Conservation (phyloP, 2,797 vertebrate species). For the Thalassophryne amazonica region DNA sequence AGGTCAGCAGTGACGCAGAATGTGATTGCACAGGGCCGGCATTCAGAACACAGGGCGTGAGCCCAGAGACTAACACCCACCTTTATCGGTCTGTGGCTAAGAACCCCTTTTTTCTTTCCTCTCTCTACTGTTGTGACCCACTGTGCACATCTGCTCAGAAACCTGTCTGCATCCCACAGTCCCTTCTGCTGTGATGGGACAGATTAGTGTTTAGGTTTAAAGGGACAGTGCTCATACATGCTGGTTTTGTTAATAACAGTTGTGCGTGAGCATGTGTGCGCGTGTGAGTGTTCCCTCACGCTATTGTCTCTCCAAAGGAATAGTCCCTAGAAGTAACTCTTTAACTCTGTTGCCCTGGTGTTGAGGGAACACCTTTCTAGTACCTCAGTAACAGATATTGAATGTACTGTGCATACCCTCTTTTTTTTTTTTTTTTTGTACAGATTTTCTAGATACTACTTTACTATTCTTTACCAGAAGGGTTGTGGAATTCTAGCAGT, state of each 20-base stretch:
- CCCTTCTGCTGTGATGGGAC: constrained; percentile 53
- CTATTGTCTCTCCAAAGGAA: constrained; percentile 76
- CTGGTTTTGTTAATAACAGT: constrained; percentile 57
- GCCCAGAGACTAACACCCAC: constrained; percentile 35
- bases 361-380: constrained; percentile 81
- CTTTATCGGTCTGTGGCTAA: no score
- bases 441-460: constrained; percentile 79
- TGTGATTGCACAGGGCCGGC: constrained; percentile 41
- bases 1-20: constrained; percentile 23
- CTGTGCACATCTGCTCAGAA: constrained; percentile 31
- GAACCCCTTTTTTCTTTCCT: constrained; percentile 3
- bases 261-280: background rate
- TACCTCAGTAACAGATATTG: constrained; percentile 90
- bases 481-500: constrained; percentile 70
- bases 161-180: constrained; percentile 44
- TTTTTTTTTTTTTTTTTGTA: constrained; percentile 77
- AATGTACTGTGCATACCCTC: constrained; percentile 83
- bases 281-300: constrained; percentile 40
- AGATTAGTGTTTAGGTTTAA: constrained; percentile 34
- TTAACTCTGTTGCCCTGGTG: constrained; percentile 75
- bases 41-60: constrained; percentile 29
- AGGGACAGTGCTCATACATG: constrained; percentile 53
- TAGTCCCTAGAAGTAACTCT: constrained; percentile 71
- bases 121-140: constrained; percentile 35
- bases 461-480: constrained; percentile 72